A percentile compares a stretch with the other conserved stretches of the same genome.
Evolutionary conservation across 2,113 vertebrate genomes (phyloP).

Genomic region (Cercocebus atys): DNA sequence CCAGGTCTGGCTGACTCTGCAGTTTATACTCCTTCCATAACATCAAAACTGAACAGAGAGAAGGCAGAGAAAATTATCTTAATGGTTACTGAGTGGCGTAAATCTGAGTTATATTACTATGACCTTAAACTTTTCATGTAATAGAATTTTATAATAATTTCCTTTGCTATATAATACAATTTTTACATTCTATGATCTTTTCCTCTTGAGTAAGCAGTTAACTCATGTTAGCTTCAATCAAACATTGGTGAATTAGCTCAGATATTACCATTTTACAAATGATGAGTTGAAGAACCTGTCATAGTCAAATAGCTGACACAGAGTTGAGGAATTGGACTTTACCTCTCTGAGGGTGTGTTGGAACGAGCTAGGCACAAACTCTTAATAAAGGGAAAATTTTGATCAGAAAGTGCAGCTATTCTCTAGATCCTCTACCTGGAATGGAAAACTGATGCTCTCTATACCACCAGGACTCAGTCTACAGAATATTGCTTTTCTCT

Average conservation of each 20-base stretch:
- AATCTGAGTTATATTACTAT: background rate
- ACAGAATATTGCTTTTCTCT: background rate
- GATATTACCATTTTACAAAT: background rate
- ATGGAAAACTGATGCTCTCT: background rate
- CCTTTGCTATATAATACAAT: background rate
- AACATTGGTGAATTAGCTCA: background rate
- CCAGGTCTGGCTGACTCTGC: background rate
- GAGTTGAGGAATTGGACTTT: background rate
- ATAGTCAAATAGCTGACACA: background rate
- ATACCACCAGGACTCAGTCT: background rate
- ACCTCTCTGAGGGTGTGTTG: background rate
- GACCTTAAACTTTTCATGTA: background rate
- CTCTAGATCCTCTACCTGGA: background rate
- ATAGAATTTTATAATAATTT: background rate
- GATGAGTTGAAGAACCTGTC: background rate
- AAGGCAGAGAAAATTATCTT: background rate
- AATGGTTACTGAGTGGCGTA: background rate
- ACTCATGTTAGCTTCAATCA: conserved; percentile 4
- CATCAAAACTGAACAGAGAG: background rate
- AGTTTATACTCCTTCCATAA: background rate
- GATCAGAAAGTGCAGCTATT: background rate
- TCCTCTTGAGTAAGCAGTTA: conserved; percentile 26
- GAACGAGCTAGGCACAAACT: background rate
- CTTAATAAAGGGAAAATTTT: background rate
- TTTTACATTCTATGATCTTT: background rate